Base-by-base conservation (phyloP, 2,797 vertebrate species). In the Sparidentex hasta region DNA sequence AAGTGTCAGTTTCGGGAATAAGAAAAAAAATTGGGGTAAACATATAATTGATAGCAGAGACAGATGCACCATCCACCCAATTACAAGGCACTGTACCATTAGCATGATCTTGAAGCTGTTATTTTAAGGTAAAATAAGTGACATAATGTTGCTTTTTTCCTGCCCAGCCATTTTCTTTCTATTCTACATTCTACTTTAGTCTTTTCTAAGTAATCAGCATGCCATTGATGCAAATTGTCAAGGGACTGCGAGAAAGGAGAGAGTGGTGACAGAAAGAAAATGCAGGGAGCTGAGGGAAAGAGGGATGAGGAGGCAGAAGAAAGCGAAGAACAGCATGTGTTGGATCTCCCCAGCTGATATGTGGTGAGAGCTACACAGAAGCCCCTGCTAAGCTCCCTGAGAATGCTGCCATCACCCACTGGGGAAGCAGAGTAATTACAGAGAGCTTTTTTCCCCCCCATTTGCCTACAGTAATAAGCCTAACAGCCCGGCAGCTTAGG, bases 361-460 rank as follows among this genome's bases (percentile, higher is more conserved):
- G 59, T 76, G 70, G 52, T 29, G 77, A 84, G 77, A 84, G 85
- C 71, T 71, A 77, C 82, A 88, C 65, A 70, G 81, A 89, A 92
- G 80, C 78, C 62, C 51, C 44, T 14, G 71, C 85, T 92, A 89
- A 91, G 90, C 93, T 94, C 84, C 88, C 89, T 87, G 90, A 90
- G 91, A 92, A 91, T 73, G 78, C 82, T n/a, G 69, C 84, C 83
- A 78, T 85, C 76, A 79, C 82, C 90, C 92, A 86, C 86, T 69
- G 76, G 90, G 91, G 89, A 89, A 72, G 84, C 47, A 7, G 68
- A 87, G 88, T 94, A 94, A 95, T 95, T 94, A 94, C 90, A 92
- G 81, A 78, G 63, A 80, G 81, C 86, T 86, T 91, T 93, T 81
- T 93, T 88, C 89, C 87, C 79, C 90, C 89, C 87, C 79, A 86